Conservation (phyloP, 1,140 invertebrate species). For the Chironomus striatipennis region DNA sequence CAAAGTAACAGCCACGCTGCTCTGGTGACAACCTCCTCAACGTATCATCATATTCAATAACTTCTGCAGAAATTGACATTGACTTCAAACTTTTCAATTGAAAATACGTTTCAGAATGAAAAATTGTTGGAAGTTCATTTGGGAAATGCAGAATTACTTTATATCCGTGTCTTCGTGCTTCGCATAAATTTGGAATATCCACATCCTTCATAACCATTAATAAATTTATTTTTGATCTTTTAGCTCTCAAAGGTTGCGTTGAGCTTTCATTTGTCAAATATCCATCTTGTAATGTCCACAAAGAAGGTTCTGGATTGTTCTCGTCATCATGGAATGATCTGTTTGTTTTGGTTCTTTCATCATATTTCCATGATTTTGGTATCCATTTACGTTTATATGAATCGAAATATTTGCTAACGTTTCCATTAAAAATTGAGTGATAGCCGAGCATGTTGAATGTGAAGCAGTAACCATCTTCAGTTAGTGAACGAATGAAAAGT, state of each 20-base stretch:
- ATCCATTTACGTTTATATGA: neutral
- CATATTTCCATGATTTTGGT: neutral
- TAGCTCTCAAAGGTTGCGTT: neutral
- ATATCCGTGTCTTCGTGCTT: neutral
- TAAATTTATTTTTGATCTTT: neutral
- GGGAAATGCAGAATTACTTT: neutral
- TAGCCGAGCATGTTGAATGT: neutral
- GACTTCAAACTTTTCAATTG: neutral
- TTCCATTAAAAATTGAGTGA: neutral
- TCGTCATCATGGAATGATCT: neutral
- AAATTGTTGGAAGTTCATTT: neutral
- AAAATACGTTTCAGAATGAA: neutral
- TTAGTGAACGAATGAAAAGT: neutral
- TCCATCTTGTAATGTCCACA: neutral
- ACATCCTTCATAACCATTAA: neutral
- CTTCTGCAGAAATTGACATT: neutral
- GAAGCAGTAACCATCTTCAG: neutral
- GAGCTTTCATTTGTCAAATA: neutral
- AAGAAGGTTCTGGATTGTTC: neutral
- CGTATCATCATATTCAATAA: neutral
- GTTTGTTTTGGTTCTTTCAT: neutral
- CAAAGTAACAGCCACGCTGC: neutral
- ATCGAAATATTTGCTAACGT: neutral
- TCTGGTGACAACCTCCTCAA: neutral
- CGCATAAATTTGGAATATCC: neutral